Conservation (phyloP, 1,140 invertebrate genomes). For the Pogonognathellus flavescens region DNA sequence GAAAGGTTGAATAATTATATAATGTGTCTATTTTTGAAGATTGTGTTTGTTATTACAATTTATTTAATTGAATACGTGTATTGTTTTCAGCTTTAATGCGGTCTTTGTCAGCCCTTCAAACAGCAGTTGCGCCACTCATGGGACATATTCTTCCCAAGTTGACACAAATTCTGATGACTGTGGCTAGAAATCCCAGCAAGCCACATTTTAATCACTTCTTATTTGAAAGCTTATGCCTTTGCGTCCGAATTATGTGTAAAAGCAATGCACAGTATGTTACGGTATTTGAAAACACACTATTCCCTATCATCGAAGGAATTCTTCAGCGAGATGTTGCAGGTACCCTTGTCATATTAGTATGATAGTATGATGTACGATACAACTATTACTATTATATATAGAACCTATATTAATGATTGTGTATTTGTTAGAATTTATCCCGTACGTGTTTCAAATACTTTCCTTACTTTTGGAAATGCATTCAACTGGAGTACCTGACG, state of each 20-base stretch:
- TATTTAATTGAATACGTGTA: too few species aligned
- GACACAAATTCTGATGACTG: slow-evolving; percentile 84
- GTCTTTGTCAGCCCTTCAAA: slow-evolving; percentile 85
- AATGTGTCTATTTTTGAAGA: background rate
- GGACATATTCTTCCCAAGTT: slow-evolving; percentile 84
- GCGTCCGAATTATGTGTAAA: slow-evolving; percentile 90
- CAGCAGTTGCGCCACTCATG: slow-evolving; percentile 84
- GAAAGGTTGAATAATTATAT: slow-evolving; percentile 78
- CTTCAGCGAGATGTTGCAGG: slow-evolving; percentile 93
- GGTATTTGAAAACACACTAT: slow-evolving; percentile 92
- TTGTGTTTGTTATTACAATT: too few species aligned
- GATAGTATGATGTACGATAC: background rate
- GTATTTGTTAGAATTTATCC: slow-evolving; percentile 87
- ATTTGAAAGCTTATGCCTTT: slow-evolving; percentile 92
- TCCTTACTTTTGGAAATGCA: slow-evolving; percentile 91
- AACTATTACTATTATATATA: background rate
- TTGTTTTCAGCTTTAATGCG: slow-evolving; percentile 85
- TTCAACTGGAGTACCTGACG: slow-evolving; percentile 76
- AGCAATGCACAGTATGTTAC: slow-evolving; percentile 82
- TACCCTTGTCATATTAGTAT: slow-evolving; percentile 68
- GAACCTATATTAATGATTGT: background rate
- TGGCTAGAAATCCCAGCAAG: slow-evolving; percentile 95
- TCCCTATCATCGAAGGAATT: slow-evolving; percentile 94
- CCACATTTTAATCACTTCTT: slow-evolving; percentile 98
- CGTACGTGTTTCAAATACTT: slow-evolving; percentile 97